A percentile compares a stretch with the other conserved stretches of the same genome.
Conservation (phyloP, 2,113 vertebrate species). For the Heteronetta atricapilla region DNA sequence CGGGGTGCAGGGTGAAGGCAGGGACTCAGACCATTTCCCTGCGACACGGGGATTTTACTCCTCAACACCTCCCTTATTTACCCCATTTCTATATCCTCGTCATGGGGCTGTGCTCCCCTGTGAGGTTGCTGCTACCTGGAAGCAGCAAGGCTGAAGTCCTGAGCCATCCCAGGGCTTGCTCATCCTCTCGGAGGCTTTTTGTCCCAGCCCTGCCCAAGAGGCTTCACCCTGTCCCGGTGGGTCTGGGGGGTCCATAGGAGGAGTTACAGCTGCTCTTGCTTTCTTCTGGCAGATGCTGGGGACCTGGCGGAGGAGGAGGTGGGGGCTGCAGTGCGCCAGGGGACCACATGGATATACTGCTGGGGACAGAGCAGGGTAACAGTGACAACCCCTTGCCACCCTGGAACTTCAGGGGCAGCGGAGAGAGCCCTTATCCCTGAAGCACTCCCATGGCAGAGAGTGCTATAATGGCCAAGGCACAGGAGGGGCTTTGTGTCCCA, state of each 20-base stretch:
- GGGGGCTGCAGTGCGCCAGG: not conserved
- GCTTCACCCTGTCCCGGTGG: not conserved
- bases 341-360: not conserved
- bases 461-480: not conserved
- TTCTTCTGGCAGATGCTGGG: not conserved
- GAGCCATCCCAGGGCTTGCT: not conserved
- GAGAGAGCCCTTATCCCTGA: not conserved
- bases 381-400: not conserved
- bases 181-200: not conserved
- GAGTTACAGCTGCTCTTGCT: not conserved
- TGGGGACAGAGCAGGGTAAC: not conserved
- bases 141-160: not conserved
- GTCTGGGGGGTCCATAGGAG: not conserved
- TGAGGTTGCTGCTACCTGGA: not conserved
- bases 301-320: not conserved
- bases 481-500: not conserved
- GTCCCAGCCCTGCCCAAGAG: too few relatives aligned
- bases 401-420: too few relatives aligned
- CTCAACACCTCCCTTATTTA: not conserved
- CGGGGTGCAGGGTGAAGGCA: not conserved
- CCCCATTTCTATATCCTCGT: not conserved
- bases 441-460: not conserved
- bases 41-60: not conserved
- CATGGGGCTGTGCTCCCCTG: not conserved
- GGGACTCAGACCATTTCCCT: not conserved